Evolutionary conservation across 2,113 vertebrate species (phyloP), one percentile per base, ranked within the genome.

Genomic region (Lasiurus borealis): DNA sequence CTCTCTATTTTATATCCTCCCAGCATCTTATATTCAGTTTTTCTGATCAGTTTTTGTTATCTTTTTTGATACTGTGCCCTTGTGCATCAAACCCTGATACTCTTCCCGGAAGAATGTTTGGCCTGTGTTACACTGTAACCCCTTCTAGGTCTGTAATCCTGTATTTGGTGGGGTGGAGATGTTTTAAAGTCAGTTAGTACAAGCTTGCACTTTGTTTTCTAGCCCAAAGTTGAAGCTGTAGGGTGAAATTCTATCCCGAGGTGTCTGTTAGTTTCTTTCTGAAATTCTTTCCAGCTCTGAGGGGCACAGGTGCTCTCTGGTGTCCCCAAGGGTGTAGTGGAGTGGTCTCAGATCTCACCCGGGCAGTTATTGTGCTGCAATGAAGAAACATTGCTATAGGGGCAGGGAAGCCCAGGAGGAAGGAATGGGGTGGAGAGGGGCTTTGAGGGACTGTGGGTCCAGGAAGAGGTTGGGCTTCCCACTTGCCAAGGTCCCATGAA

Each of bases 221-320:
- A 87, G 86, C 69, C 78, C 29, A n/a, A 80, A 90, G 69, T 88
- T 1, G 36, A 68, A 85, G 52, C 72, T 93, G 59, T 77, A 50
- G 72, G 72, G 68, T 88, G 29, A 94, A 85, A 95, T 85, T 90
- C 66, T 85, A 82, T 68, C 81, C 52, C 40, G 36, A 90, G 92
- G 81, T 93, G 25, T 93, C 46, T 90, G 0, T 88, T 93, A 66
- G 84, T 94, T 91, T 95, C 71, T 72, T 85, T 92, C 59, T 95
- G 80, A 93, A 94, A 91, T 93, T 95, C 59, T 81, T 94, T 83
- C 36, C 12, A 93, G 34, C 50, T 68, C 46, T 25, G 59, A 87
- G 87, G 50, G 48, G 48, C 54, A 54, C 57, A 92, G 73, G 59
- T 82, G 50, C 44, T 66, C 16, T 36, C 16, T 59, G 75, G 23